Evolutionary conservation across 1,140 invertebrate species (phyloP).

Genomic region (Penaeus vannamei): DNA sequence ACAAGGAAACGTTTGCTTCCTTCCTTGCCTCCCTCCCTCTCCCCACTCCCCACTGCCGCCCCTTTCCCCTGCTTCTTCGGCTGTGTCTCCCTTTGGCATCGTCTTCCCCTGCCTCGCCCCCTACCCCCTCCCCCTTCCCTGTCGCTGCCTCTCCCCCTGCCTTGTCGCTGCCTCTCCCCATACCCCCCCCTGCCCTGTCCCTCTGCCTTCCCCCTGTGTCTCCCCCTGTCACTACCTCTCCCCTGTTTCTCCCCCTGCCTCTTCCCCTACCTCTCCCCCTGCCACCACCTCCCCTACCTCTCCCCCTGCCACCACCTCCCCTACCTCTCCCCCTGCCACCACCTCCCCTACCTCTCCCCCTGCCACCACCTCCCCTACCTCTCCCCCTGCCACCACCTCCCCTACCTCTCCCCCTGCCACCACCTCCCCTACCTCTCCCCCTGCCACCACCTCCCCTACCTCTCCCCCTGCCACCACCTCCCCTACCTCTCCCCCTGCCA

Average conservation of each 20-base stretch:
- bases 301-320: no score
- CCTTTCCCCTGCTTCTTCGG: not conserved
- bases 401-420: no score
- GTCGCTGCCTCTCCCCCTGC: no score
- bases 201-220: not conserved
- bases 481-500: no score
- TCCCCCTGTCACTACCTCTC: not conserved
- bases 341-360: not conserved
- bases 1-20: no score
- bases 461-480: conserved; percentile 8
- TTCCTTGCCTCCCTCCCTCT: no score
- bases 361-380: not conserved
- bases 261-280: not conserved
- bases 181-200: not conserved
- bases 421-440: not conserved
- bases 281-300: not conserved
- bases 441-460: not conserved
- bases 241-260: not conserved
- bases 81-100: not conserved
- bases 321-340: not conserved
- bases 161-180: not conserved
- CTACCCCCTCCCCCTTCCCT: not conserved
- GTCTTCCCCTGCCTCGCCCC: not conserved
- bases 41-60: no score
- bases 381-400: not conserved